phyloP scores from a whole-genome alignment of 2,797 vertebrate genomes.

The Xyrichtys novacula region DNA sequence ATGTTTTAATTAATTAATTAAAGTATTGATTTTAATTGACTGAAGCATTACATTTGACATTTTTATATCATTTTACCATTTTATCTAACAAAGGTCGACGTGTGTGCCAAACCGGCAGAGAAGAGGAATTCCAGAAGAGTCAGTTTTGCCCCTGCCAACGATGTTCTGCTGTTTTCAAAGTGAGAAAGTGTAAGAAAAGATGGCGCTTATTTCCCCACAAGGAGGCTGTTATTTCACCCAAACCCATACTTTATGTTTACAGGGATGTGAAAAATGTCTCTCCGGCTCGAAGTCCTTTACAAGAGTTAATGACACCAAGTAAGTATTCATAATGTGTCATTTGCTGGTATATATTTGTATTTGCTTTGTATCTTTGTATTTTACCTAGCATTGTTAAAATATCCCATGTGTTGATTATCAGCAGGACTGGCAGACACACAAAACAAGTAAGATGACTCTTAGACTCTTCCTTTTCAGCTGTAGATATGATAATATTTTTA shows the following conservation, averaged over 20 bases:
- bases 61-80: too few relatives aligned
- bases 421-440: constrained; percentile 49
- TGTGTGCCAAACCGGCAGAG: constrained; percentile 69
- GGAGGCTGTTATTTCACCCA: not conserved
- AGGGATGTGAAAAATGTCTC: constrained; percentile 80
- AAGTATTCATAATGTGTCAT: constrained; percentile 27
- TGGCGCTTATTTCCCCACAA: not conserved
- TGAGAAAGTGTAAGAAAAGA: constrained; percentile 38
- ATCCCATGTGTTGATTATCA: constrained; percentile 32
- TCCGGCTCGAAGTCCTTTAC: constrained; percentile 64
- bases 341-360: not conserved
- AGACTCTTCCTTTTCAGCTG: not conserved
- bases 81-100: constrained; percentile 74
- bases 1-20: too few relatives aligned
- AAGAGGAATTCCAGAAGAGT: constrained; percentile 85
- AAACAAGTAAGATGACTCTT: constrained; percentile 63
- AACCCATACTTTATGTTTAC: constrained; percentile 36
- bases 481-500: constrained; percentile 12
- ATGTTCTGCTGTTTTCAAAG: constrained; percentile 84
- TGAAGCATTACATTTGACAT: constrained; percentile 2
- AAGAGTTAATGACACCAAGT: constrained; percentile 67
- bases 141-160: constrained; percentile 85
- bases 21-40: too few relatives aligned
- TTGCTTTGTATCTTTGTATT: too few relatives aligned
- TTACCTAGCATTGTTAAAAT: constrained; percentile 36